Evolutionary conservation across 1,140 invertebrate genomes (phyloP), one percentile per base, ranked within the genome.

Genomic region (Atta cephalotes): DNA sequence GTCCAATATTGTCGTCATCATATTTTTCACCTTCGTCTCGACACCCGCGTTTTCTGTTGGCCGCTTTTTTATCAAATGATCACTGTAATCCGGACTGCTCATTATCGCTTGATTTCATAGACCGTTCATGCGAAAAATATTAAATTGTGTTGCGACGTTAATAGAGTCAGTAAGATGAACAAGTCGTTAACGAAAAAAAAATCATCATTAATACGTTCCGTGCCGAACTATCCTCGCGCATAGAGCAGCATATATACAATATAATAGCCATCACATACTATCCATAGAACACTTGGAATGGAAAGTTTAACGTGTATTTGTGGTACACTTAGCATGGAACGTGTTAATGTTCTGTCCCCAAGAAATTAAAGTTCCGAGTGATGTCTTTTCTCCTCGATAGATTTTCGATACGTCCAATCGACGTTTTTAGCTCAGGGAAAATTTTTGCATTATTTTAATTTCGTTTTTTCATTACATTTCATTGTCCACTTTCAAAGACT

Each of bases 401-500:
- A 39, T 78, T 79, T 51, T 56, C 51, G 7, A 56, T 10, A 45
- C 3, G 14, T 60, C n/a, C 14, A 45, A 25, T 16, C 53, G 3
- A 31, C 14, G 60, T 25, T 80, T 79, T n/a, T 53, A 68, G 45
- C n/a, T 63, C 39, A 35, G 56, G 35, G 12, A 68, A 80, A 80
- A 21, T 53, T n/a, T 10, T 45, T 9, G 31, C 78, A 6, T 49
- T 68, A 21, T 39, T 53, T n/a, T 70, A 80, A 80, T 68, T 56
- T 53, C 51, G 1, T 18, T 53, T 7, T 28, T 79, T 18, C 39
- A 39, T 58, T 4, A 7, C n/a, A 9, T 56, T 70, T 16, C 1
- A 16, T 58, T n/a, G n/a, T 35, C 14, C n/a, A 16, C 31, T 53
- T n/a, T 39, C 14, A 58, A 80, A 51, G 66, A n/a, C 66, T 66